Evolutionary conservation across 2,113 vertebrate species (phyloP), one percentile per base, ranked within the genome.

Genomic region (Tretioscincus oriximinensis): DNA sequence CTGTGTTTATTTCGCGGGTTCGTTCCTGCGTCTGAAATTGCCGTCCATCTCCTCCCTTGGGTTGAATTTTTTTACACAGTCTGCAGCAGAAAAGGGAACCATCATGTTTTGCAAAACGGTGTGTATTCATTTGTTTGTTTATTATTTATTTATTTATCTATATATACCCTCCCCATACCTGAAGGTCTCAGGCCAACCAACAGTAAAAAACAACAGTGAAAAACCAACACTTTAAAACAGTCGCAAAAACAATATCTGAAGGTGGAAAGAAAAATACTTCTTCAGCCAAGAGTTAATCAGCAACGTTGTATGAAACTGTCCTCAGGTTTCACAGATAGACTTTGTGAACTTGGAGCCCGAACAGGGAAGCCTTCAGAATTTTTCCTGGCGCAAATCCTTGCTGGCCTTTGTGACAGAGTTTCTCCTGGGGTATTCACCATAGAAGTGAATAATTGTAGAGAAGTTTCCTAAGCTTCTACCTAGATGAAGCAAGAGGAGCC

Each of bases 401-500:
- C 11, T n/a, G 24, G 58, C 12, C 35, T 41, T 41, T 41, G 35
- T 41, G 35, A 41, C 35, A 41, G 35, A 41, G 35, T 41, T 41
- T 41, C 35, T 41, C 35, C 2, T 41, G 35, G 35, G 35, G 58
- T 9, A 35, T 47, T 65, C 24, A 51, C 35, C 35, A 41, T 41
- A 6, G 26, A n/a, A 24, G 29, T 7, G 51, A n/a, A 49, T 6
- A 24, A 70, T 31, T 12, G 51, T 58, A 22, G 41, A 12, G 35
- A 29, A 20, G 35, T 63, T 79, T 58, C 54, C 65, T 7, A 24
- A 20, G 9, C 35, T 82, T 61, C 5, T 29, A 66, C 69, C 16
- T 5, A 41, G 66, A 47, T 82, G 80, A 70, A 16, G 80, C 80
- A 82, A 81, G 80, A 29, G 12, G 26, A 7, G 49, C 26, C 28